Evolutionary conservation across 2,888 invertebrate genomes (phyloP), one percentile per base, ranked within the genome.

Genomic region (Deilephila elpenor): DNA sequence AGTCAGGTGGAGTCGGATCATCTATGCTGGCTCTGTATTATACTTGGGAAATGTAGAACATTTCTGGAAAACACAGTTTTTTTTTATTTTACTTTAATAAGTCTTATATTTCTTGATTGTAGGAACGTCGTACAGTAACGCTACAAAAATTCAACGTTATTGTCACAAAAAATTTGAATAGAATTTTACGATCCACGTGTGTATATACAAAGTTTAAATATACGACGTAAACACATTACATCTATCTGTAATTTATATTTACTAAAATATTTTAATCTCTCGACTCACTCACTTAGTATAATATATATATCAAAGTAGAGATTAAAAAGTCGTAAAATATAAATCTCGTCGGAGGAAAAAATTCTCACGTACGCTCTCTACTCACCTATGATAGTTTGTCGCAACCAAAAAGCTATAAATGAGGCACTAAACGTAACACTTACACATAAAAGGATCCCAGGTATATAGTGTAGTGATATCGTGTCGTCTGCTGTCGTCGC

Each of bases 361-460:
- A 56, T 78, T 83, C 85, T 83, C 85, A 83, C 84, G 84, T 74
- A 73, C 67, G 64, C 72, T 71, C 74, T 73, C 77, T 79, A 79
- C 81, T 75, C 77, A 80, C 77, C 80, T 84, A 78, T 77, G 76
- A 81, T 85, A 84, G 83, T 80, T 87, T 82, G 80, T 83, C 82
- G 86, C 85, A 86, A 88, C 88, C 87, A 88, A 88, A 90, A 89
- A 89, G 90, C 90, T 84, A 92, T 93, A 93, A 93, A 93, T 89
- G 79, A 83, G 85, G 85, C 84, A 91, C 86, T 91, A 91, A 93
- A 93, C 88, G 89, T 88, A 91, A 90, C 91, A 93, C 91, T 92
- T 88, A 89, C 90, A 89, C 90, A 90, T 91, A 91, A 90, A 91
- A 89, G 89, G 89, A 90, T 91, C 88, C 86, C 85, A 78, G 80